Evolutionary conservation across 2,888 invertebrate species (phyloP).

Genomic region (Hypomecis punctinalis): DNA sequence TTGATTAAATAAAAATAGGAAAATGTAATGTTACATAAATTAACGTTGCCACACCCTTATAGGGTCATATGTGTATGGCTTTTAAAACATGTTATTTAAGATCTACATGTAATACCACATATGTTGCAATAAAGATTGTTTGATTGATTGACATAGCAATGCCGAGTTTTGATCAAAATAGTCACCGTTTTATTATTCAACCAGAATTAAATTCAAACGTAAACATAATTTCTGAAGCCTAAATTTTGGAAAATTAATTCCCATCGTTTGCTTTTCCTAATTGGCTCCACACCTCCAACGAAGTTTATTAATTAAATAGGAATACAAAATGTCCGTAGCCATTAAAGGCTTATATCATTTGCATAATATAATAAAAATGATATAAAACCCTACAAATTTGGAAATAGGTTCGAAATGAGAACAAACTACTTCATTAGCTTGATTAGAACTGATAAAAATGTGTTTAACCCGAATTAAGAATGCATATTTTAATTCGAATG

Average conservation of each 20-base stretch:
- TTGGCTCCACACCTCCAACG: slow-evolving; percentile 23
- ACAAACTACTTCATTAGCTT: slow-evolving; percentile 4
- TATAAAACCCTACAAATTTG: neutral
- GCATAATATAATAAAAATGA: slow-evolving; percentile 9
- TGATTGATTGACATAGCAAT: no score
- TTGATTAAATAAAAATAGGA: no score
- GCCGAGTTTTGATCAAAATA: no score
- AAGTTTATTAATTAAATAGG: slow-evolving; percentile 29
- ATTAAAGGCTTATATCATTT: slow-evolving; percentile 27
- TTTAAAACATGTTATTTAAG: no score
- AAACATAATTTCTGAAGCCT: neutral
- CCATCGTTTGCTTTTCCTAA: slow-evolving; percentile 17
- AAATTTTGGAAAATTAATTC: slow-evolving; percentile 9
- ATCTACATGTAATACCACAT: no score
- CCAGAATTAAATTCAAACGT: neutral
- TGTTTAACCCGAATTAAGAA: slow-evolving; percentile 15
- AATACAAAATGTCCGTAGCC: slow-evolving; percentile 6
- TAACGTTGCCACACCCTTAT: no score
- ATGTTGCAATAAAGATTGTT: no score
- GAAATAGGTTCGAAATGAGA: slow-evolving; percentile 3
- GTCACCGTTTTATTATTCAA: no score
- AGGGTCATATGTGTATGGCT: no score
- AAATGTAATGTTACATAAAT: no score
- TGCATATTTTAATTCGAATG: slow-evolving; percentile 22
- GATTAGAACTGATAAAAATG: slow-evolving; percentile 16